phyloP scores from a whole-genome alignment of 2,113 vertebrate species.

The Hymenochirus boettgeri region DNA sequence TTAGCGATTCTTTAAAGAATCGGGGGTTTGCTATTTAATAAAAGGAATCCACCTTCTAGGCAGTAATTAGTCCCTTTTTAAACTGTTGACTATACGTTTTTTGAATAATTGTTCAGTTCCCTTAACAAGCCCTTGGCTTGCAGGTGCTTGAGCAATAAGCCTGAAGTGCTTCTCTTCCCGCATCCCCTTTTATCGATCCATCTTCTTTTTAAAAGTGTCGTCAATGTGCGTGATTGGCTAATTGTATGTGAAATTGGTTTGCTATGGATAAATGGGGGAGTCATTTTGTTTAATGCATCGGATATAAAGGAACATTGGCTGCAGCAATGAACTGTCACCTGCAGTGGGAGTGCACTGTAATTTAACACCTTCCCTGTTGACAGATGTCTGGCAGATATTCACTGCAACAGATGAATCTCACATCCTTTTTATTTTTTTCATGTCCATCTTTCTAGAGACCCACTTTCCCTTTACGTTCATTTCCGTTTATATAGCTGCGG shows the following conservation, averaged over 20 bases:
- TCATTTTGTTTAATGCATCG: conserved; percentile 25
- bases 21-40: no score
- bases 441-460: no score
- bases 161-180: no score
- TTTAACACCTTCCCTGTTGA: conserved; percentile 17
- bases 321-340: conserved; percentile 7
- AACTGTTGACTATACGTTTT: no score
- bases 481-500: no score
- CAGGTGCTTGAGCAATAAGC: neutral
- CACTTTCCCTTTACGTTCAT: no score
- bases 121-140: neutral
- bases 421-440: no score
- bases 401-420: neutral
- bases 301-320: conserved; percentile 8
- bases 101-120: neutral
- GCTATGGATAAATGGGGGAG: neutral
- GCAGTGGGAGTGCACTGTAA: neutral
- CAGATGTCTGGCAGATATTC: conserved; percentile 20
- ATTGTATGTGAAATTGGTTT: conserved; percentile 18
- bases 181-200: neutral
- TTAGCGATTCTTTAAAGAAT: no score
- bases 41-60: no score
- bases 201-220: neutral
- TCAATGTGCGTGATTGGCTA: conserved; percentile 31
- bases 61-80: no score